Base-by-base conservation (phyloP, 2,888 invertebrate genomes). In the Mesoligia furuncula region DNA sequence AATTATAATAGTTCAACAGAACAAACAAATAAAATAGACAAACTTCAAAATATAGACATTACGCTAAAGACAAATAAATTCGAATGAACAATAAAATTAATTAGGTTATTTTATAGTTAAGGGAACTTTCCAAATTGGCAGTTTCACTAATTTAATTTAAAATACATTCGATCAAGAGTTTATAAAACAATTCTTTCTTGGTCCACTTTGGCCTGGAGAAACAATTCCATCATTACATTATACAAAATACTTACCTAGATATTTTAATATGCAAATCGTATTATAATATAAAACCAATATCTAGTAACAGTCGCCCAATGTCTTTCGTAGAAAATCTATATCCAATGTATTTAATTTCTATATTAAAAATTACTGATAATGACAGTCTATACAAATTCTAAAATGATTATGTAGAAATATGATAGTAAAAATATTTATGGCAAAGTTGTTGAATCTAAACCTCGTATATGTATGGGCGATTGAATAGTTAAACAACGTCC, bases 171-270 rank as follows among this genome's bases (percentile, higher is more conserved):
- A 81, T 78, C 5, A 36, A 68, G 39, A 59, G 51, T 85, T 81
- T 68, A 51, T 62, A 57, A 75, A 65, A 45, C 54, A 69, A 69
- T 75, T 78, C n/a, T 57, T 36, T 76, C 71, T 85, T 83, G 81
- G 80, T 89, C 85, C 89, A 36, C 85, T 80, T 86, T 80, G 79
- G 87, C 83, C 73, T 62, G 84, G 65, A 84, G 72, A 84, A 78
- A 79, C 70, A 79, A 77, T 84, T 74, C 73, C 73, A 20, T 84
- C 48, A 45, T 74, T 79, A 72, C 65, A 61, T 70, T 48, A 66
- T 75, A 79, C 69, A 65, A 75, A 71, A 85, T 85, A 85, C 85
- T 85, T 85, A 85, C 85, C 85, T 81, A 81, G 20, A 54, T 66
- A 77, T 42, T 70, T 42, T 64, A 77, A 73, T 73, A 66, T 73